These are phyloP conservation scores for Drosophila flavopinicola DNA, from an alignment of 2,888 invertebrate genomes.

Conservation along the genomic window DNA sequence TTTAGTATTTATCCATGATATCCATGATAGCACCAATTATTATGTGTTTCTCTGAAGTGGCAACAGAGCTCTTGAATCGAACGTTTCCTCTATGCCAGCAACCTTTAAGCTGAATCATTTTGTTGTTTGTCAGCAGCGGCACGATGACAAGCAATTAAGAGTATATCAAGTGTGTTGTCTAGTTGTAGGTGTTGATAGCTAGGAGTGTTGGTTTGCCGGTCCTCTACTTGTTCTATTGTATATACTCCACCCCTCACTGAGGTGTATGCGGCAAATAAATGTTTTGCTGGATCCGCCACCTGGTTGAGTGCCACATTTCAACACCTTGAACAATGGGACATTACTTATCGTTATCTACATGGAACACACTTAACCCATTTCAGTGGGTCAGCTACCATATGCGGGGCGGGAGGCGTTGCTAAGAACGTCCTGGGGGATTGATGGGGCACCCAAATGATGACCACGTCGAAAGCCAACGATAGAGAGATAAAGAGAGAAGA, in stretches of 20 bases:
- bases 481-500: background rate
- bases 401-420: constrained; percentile 29
- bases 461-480: constrained; percentile 11
- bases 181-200: background rate
- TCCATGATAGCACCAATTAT: constrained; percentile 18
- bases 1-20: background rate
- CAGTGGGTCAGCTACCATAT: constrained; percentile 20
- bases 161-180: constrained; percentile 14
- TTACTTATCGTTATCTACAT: constrained; percentile 44
- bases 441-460: constrained; percentile 34
- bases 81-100: background rate
- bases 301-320: constrained; percentile 45
- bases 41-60: background rate
- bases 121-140: background rate
- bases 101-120: constrained; percentile 18
- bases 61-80: background rate
- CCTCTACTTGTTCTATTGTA: background rate
- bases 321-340: constrained; percentile 48
- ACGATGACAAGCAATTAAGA: constrained; percentile 36
- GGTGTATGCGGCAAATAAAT: constrained; percentile 30
- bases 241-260: background rate
- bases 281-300: constrained; percentile 19
- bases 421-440: constrained; percentile 43
- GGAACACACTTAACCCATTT: constrained; percentile 54
- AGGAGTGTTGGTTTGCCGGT: background rate